These are phyloP conservation scores for Pseudorasbora parva DNA, from an alignment of 2,113 vertebrate genomes.

Conservation along the genomic window DNA sequence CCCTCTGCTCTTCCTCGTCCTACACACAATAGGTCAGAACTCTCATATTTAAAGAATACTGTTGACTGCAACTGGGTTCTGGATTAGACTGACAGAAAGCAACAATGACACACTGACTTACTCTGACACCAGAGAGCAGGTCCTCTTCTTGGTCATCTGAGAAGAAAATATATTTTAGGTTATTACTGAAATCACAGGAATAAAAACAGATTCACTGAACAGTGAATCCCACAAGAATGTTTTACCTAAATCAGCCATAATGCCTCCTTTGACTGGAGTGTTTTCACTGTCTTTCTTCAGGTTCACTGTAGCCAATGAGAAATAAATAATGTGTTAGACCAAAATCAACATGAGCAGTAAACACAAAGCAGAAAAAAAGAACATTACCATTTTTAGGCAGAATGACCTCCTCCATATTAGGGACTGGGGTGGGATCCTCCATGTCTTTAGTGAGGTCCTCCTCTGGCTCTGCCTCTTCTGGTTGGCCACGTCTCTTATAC, in stretches of 20 bases:
- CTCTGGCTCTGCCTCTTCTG: constrained; percentile 90
- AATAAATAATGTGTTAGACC: background rate
- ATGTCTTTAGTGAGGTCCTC: constrained; percentile 97
- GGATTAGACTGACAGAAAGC: background rate
- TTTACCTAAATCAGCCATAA: constrained; percentile 93
- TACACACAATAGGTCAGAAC: constrained; percentile 66
- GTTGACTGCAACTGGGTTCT: background rate
- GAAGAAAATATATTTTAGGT: constrained; percentile 50
- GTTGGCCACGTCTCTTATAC: constrained; percentile 87
- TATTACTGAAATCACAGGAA: background rate
- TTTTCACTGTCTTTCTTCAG: constrained; percentile 98
- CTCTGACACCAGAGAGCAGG: constrained; percentile 86
- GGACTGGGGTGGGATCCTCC: constrained; percentile 96
- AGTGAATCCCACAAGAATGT: background rate
- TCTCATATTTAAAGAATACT: background rate
- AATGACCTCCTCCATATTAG: constrained; percentile 94
- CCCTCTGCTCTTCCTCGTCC: constrained; percentile 89
- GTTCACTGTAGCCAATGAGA: constrained; percentile 81
- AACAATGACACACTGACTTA: constrained; percentile 66
- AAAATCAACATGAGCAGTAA: background rate
- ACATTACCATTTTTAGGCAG: constrained; percentile 92
- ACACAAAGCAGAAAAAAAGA: background rate
- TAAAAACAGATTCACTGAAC: background rate
- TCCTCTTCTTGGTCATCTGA: constrained; percentile 97
- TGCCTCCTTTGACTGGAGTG: constrained; percentile 96